phyloP scores from a whole-genome alignment of 2,888 invertebrate species.

The Agelastica alni region DNA sequence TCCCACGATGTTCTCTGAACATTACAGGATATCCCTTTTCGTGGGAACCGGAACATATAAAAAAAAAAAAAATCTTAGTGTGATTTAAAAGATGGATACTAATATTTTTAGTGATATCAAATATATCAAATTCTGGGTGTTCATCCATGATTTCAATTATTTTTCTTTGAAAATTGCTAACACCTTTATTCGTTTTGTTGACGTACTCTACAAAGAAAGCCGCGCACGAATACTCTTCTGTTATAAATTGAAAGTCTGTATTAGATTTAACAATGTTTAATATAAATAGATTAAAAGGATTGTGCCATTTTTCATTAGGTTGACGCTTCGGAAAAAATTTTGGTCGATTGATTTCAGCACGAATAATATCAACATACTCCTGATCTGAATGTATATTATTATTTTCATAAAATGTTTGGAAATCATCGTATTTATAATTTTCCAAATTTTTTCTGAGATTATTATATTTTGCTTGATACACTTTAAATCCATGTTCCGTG shows the following conservation, averaged over 20 bases:
- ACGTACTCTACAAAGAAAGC: conserved; percentile 54
- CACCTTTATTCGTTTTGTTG: conserved; percentile 50
- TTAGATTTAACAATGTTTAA: neutral
- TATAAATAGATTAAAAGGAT: neutral
- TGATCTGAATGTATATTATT: conserved; percentile 33
- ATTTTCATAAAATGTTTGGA: conserved; percentile 33
- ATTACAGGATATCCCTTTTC: no score
- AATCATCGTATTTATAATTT: conserved; percentile 25
- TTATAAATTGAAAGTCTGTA: conserved; percentile 52
- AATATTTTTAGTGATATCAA: neutral
- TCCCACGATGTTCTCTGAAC: no score
- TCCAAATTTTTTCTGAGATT: conserved; percentile 31
- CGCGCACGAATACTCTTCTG: conserved; percentile 54
- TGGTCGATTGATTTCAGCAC: neutral
- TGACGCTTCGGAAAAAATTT: neutral
- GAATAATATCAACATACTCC: conserved; percentile 39
- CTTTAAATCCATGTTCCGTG: conserved; percentile 18
- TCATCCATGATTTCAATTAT: neutral
- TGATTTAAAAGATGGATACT: neutral
- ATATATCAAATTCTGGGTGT: neutral
- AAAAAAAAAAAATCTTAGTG: no score
- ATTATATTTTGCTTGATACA: conserved; percentile 12
- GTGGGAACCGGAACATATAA: no score
- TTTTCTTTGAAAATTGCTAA: conserved; percentile 48
- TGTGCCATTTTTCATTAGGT: neutral